Conservation (phyloP, 2,113 vertebrate species). For the Anoura caudifer region DNA sequence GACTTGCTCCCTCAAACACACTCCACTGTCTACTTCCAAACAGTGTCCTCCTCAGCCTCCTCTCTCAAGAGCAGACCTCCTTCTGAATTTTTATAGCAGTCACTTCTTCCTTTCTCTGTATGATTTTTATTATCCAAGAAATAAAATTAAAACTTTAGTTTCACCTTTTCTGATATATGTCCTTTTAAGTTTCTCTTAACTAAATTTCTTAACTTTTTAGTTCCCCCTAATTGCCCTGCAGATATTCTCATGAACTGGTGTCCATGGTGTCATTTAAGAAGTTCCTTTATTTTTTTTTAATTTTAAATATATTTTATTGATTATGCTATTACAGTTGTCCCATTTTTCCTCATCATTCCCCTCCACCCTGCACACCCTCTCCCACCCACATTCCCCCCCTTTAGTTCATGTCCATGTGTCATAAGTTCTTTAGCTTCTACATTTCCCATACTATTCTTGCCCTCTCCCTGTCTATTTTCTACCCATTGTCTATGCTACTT, state of each 20-base stretch:
- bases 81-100: neutral
- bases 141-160: neutral
- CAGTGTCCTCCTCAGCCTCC: neutral
- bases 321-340: too few relatives aligned
- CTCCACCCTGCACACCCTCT: too few relatives aligned
- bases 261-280: neutral
- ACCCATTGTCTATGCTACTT: too few relatives aligned
- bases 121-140: neutral
- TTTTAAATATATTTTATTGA: too few relatives aligned
- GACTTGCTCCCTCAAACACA: neutral
- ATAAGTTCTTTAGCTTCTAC: too few relatives aligned
- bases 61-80: neutral
- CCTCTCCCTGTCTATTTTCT: too few relatives aligned
- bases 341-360: too few relatives aligned
- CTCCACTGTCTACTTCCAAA: neutral
- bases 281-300: neutral
- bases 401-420: too few relatives aligned
- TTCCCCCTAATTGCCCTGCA: neutral
- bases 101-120: neutral
- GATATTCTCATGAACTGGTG: neutral
- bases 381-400: too few relatives aligned
- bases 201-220: neutral
- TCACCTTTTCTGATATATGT: neutral
- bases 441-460: too few relatives aligned
- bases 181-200: neutral